phyloP scores from a whole-genome alignment of 2,888 invertebrate genomes.

The Macaria notata region DNA sequence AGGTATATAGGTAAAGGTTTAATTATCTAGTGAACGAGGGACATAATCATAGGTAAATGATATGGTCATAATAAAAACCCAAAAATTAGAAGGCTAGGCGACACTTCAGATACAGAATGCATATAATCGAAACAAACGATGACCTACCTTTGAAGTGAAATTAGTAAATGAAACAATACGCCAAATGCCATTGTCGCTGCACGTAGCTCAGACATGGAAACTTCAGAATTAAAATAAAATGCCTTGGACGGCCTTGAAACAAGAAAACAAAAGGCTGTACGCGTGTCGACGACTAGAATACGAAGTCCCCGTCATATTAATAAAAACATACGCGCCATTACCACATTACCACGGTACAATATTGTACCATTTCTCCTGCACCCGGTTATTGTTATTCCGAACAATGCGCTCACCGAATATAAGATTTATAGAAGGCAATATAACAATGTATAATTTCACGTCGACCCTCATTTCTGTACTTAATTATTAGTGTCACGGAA shows the following conservation, averaged over 20 bases:
- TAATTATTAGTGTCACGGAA: constrained; percentile 82
- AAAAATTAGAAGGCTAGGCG: no score
- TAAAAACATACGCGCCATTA: constrained; percentile 32
- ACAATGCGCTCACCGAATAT: constrained; percentile 68
- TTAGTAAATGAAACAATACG: constrained; percentile 15
- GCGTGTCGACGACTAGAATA: constrained; percentile 26
- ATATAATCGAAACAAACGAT: constrained; percentile 11
- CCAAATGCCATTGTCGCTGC: constrained; percentile 14
- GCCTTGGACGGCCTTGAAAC: constrained; percentile 19
- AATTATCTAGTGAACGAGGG: no score
- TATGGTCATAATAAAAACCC: no score
- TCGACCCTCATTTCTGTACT: constrained; percentile 68
- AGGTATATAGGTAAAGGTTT: no score
- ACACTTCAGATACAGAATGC: no score
- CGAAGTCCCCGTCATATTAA: constrained; percentile 31
- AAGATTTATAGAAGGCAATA: constrained; percentile 72
- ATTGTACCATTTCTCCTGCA: constrained; percentile 26
- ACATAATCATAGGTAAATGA: no score
- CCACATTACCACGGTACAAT: constrained; percentile 25
- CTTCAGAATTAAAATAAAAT: constrained; percentile 19
- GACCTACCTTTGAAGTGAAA: constrained; percentile 13
- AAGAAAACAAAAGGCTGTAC: constrained; percentile 20
- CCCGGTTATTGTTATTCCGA: constrained; percentile 62
- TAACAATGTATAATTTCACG: constrained; percentile 77
- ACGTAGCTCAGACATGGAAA: constrained; percentile 18